Base-by-base conservation (phyloP, 64 coral and sea anemone species). In the Dendrophyllia cribrosa region DNA sequence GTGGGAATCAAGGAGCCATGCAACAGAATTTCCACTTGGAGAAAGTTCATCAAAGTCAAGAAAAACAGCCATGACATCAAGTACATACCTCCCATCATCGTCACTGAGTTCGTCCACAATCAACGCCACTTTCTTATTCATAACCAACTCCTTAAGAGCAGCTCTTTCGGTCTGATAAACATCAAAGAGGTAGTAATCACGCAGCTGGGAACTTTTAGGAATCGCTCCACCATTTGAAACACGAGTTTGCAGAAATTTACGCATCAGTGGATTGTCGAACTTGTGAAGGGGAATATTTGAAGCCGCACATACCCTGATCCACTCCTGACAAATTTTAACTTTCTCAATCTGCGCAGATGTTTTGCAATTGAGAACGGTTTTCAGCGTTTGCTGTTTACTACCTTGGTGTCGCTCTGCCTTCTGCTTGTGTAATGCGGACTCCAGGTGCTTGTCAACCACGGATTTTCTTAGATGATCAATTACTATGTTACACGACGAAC, bases 291-390 rank as follows among this genome's bases (percentile, higher is more conserved):
- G 64, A 74, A 92, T 92, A 34, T 92, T 58, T 19, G 79, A 45
- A 68, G 89, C 79, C 16, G 78, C 51, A 79, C 79, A 92, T n/a
- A n/a, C 51, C 51, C 53, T 82, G 61, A 92, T 83, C 89, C 79
- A 85, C 59, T 92, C 89, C 63, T 92, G 79, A 56, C 89, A 92
- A 51, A 92, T 65, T 60, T 85, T 74, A 15, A 92, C 77, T 61
- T 92, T 85, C 22, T 85, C 69, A 66, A 84, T 59, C 51, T 92
- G 66, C 14, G 79, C 25, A 11, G 66, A 16, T 43, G 79, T 74
- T 21, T 74, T 92, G 55, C 89, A 62, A 9, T 64, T 64, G 3
- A 64, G 20, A 6, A 64, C 60, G 3, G 60, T 64, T 64, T 64
- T 64, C 12, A 64, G 60, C 9, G 60, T 64, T 64, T 64, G 60